A percentile compares a stretch with the other conserved stretches of the same genome.
Evolutionary conservation across 1,140 invertebrate genomes (phyloP).

Genomic region (Tyrophagus putrescentiae): DNA sequence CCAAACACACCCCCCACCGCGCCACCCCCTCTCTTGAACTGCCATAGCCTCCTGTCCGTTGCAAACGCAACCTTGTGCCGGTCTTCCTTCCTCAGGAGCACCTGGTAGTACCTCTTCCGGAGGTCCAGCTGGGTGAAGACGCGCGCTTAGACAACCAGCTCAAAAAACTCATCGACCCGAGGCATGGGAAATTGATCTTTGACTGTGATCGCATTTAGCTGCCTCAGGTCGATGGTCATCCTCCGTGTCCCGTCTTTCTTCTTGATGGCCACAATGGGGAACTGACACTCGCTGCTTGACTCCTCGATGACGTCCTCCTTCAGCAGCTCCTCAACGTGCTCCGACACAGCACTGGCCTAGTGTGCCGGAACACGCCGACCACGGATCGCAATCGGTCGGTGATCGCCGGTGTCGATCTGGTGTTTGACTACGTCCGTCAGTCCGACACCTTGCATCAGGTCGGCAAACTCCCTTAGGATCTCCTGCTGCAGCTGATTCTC

Average conservation of each 20-base stretch:
- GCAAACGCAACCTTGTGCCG: slow-evolving; percentile 28
- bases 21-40: no score
- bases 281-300: slow-evolving; percentile 23
- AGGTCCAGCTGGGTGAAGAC: slow-evolving; percentile 38
- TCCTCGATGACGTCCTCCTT: slow-evolving; percentile 24
- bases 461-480: no score
- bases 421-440: slow-evolving; percentile 27
- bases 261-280: slow-evolving; percentile 26
- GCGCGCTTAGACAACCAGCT: slow-evolving; percentile 30
- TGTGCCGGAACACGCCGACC: slow-evolving; percentile 18
- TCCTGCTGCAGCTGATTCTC: no score
- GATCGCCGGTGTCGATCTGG: slow-evolving; percentile 27
- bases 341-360: slow-evolving; percentile 21
- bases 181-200: slow-evolving; percentile 31
- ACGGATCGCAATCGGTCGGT: slow-evolving; percentile 25
- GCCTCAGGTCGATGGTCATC: slow-evolving; percentile 19
- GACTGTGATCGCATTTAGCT: slow-evolving; percentile 22
- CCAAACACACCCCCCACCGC: no score
- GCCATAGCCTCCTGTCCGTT: slow-evolving; percentile 23
- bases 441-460: no score
- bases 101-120: slow-evolving; percentile 30
- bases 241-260: slow-evolving; percentile 19
- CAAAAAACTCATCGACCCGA: slow-evolving; percentile 35
- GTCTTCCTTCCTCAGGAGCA: slow-evolving; percentile 24
- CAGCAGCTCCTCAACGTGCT: slow-evolving; percentile 25